Evolutionary conservation across 1,140 invertebrate species (phyloP), one percentile per base, ranked within the genome.

Genomic region (Drosophila persimilis): DNA sequence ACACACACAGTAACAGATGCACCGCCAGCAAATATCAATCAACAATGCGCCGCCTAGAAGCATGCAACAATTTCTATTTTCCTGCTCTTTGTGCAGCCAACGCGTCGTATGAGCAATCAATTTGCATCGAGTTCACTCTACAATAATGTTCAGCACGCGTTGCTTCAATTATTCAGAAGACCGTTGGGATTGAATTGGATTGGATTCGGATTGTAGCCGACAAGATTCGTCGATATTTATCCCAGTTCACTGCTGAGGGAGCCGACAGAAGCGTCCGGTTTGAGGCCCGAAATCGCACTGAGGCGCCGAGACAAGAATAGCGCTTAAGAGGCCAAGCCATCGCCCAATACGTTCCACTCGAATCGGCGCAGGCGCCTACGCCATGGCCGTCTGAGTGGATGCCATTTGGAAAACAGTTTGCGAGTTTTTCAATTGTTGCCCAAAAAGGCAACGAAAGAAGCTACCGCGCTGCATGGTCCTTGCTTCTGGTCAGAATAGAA

Each of bases 251-350:
- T 39, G 35, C 35, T 11, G 11, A 0, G 60, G 51, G 45, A 57
- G 53, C 56, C 41, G 24, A 48, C 24, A 35, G 50, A 59, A 74
- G 77, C 80, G 80, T 74, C 55, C 71, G 64, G 61, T 66, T 66
- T 35, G 80, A 57, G 75, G 73, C 76, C 80, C 80, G 76, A 81
- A 66, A 70, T 72, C 66, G 81, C 64, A 86, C 81, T 86, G 74
- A 78, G 62, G 24, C 53, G 46, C 35, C 24, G 20, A 13, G 51
- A 17, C 48, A 53, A 56, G 48, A 52, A 47, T 47, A 57, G 70
- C 20, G 78, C 83, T 86, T 86, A 88, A 72, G 65, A 56, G 52
- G 47, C 11, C 35, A 13, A 46, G 6, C 45, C 26, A n/a, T 44
- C 9, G 6, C 9, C 46, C 45, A 60, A 64, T 64, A 45, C 56